phyloP scores from a whole-genome alignment of 2,797 vertebrate genomes.

The Pagetopsis macropterus region DNA sequence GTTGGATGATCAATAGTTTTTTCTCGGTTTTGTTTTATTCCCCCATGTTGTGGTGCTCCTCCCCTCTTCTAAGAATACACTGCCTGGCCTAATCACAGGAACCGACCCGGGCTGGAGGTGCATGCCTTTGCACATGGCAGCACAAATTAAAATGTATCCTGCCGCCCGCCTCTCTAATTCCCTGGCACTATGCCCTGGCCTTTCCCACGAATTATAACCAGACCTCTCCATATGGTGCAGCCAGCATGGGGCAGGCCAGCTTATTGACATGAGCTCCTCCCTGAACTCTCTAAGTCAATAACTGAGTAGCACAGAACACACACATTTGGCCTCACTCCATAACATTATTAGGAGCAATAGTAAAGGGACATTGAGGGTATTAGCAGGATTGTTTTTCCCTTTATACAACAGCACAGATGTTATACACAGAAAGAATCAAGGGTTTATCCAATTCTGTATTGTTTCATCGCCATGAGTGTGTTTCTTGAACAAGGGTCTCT shows the following conservation, averaged over 20 bases:
- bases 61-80: constrained; percentile 79
- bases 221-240: constrained; percentile 75
- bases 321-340: constrained; percentile 50
- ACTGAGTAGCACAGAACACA: constrained; percentile 52
- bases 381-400: constrained; percentile 2
- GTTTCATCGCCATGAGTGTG: constrained; percentile 24
- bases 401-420: constrained; percentile 10
- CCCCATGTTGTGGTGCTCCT: constrained; percentile 60
- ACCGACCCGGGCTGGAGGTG: constrained; percentile 75
- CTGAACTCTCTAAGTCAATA: constrained; percentile 75
- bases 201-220: constrained; percentile 80
- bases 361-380: constrained; percentile 20
- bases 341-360: constrained; percentile 46
- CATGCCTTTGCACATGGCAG: constrained; percentile 88
- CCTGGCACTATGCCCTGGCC: constrained; percentile 79
- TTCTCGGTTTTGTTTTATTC: constrained; percentile 65
- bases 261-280: constrained; percentile 77
- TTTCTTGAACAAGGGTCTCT: constrained; percentile 23
- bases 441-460: constrained; percentile 17
- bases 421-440: constrained; percentile 11
- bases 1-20: constrained; percentile 59
- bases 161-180: constrained; percentile 84
- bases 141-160: constrained; percentile 86
- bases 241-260: constrained; percentile 74
- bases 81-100: constrained; percentile 76